A percentile compares a stretch with the other conserved stretches of the same genome.
Conservation (phyloP, 2,797 vertebrate species). For the Pseudochirops corinnae region DNA sequence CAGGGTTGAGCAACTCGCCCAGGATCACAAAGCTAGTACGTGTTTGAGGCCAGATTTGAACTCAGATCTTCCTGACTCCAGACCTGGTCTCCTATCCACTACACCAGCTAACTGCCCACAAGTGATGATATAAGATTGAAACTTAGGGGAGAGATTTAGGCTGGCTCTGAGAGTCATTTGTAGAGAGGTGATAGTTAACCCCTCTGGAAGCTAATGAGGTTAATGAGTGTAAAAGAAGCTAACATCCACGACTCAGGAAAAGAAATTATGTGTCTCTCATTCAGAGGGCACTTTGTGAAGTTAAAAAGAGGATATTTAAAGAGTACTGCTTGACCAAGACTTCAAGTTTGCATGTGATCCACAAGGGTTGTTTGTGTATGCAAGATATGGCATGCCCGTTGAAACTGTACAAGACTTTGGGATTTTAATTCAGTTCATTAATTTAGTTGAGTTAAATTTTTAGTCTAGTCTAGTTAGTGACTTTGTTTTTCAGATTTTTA, state of each 20-base stretch:
- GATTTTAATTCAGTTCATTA: not conserved
- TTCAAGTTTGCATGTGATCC: not conserved
- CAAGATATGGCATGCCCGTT: not conserved
- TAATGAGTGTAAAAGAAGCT: not conserved
- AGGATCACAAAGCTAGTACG: not conserved
- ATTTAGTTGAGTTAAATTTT: not conserved
- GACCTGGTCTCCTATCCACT: not conserved
- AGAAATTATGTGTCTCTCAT: not conserved
- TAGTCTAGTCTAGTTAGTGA: not conserved
- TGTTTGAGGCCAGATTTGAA: not conserved
- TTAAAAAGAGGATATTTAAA: not conserved
- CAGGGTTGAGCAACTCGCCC: not conserved
- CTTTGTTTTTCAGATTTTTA: not conserved
- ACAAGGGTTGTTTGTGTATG: not conserved
- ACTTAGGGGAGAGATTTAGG: not conserved
- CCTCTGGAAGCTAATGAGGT: not conserved
- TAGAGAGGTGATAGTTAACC: not conserved
- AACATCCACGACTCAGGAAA: not conserved
- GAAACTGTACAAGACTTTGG: not conserved
- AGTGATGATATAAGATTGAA: not conserved
- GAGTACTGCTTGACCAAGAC: not conserved
- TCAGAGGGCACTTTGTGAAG: not conserved
- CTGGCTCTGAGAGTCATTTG: not conserved
- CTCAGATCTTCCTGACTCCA: not conserved
- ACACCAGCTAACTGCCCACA: not conserved